These are phyloP conservation scores for Pelmatolapia mariae DNA, from an alignment of 2,113 vertebrate genomes.

Conservation along the genomic window DNA sequence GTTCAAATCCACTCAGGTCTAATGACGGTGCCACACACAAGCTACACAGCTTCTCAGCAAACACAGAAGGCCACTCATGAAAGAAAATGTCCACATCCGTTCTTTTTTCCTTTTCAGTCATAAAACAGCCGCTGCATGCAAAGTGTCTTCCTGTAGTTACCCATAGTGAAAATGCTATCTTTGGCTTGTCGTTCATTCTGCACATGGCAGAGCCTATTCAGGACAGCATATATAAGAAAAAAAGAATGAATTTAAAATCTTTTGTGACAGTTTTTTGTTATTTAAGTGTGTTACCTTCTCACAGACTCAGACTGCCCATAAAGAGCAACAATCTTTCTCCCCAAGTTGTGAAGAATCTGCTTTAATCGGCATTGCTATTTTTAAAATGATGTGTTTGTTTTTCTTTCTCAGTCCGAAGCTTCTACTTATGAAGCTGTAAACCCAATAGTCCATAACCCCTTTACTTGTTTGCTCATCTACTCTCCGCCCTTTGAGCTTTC, in stretches of 20 bases:
- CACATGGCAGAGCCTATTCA: neutral
- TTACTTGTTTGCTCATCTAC: constrained; percentile 37
- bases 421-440: neutral
- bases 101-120: neutral
- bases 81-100: neutral
- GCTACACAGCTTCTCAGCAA: neutral
- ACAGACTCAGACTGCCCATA: neutral
- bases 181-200: neutral
- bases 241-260: neutral
- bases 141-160: neutral
- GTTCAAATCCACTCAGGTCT: neutral
- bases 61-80: neutral
- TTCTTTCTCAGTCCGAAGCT: neutral
- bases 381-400: neutral
- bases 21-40: neutral
- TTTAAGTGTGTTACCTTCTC: neutral
- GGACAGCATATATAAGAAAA: neutral
- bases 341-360: neutral
- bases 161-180: neutral
- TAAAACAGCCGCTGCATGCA: neutral
- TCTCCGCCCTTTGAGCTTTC: neutral
- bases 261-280: neutral
- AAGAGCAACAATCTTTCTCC: neutral
- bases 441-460: neutral
- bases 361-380: neutral